Evolutionary conservation across 1,140 invertebrate genomes (phyloP).

Genomic region (Meloidogyne hapla): DNA sequence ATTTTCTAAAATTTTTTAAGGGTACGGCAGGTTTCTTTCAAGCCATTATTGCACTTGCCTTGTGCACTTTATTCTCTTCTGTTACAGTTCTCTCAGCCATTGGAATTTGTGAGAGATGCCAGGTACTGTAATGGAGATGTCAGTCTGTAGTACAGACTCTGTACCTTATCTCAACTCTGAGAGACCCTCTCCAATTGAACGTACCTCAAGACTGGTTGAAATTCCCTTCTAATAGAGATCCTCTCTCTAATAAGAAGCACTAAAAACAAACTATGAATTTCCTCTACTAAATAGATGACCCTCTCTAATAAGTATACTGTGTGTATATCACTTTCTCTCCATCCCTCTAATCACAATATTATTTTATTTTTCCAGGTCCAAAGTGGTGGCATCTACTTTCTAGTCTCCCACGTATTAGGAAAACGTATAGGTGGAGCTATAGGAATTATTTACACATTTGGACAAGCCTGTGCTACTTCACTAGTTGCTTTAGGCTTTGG

Average conservation of each 20-base stretch:
- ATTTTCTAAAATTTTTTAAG: constrained; percentile 38
- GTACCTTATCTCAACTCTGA: too few species aligned
- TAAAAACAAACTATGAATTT: too few species aligned
- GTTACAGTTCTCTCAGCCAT: constrained; percentile 88
- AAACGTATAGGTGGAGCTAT: constrained; percentile 85
- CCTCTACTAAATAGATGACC: too few species aligned
- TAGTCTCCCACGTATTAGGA: constrained; percentile 87
- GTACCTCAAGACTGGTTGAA: constrained; percentile 69
- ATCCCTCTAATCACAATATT: background rate
- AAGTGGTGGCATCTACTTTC: constrained; percentile 91
- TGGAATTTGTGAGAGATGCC: constrained; percentile 89
- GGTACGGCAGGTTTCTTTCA: constrained; percentile 85
- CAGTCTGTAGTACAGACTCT: too few species aligned
- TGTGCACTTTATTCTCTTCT: constrained; percentile 82
- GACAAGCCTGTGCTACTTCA: constrained; percentile 90
- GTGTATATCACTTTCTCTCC: too few species aligned
- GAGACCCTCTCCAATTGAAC: too few species aligned
- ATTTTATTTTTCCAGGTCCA: constrained; percentile 28
- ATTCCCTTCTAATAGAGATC: background rate
- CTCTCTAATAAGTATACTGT: too few species aligned
- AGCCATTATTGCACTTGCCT: constrained; percentile 81
- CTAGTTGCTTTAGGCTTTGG: constrained; percentile 91
- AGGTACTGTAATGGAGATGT: constrained; percentile 67
- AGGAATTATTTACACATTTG: constrained; percentile 90
- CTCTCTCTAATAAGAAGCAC: background rate